Base-by-base conservation (phyloP, 2,888 invertebrate genomes). In the Ptilodon capucinus region DNA sequence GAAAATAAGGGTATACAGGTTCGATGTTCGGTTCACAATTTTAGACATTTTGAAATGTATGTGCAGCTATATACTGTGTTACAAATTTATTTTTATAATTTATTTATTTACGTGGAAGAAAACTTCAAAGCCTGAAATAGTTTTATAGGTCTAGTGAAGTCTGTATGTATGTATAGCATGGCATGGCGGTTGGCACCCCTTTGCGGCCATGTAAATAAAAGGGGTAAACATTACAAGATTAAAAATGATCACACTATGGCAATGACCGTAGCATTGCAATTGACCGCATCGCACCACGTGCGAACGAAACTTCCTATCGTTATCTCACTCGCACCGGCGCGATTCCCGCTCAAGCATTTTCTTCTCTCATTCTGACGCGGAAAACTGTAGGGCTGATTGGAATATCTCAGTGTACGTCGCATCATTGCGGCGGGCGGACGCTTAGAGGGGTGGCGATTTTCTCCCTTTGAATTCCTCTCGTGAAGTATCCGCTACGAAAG, bases 251-350 rank as follows among this genome's bases (percentile, higher is more conserved):
- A 76, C 71, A 71, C 70, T 78, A 80, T 83, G 86, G 86, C 88
- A 89, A 86, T 88, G 87, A 88, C 89, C 89, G 87, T 82, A 81
- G 81, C 79, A 76, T 81, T 86, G 87, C 86, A 86, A 83, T 66
- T 84, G 84, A 87, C 89, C 87, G 88, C 88, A 86, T 79, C 80
- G 80, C 71, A 69, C 82, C 86, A 88, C 88, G 86, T 86, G 87
- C 74, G 76, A 77, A 79, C 63, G 64, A 41, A 56, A 66, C 64
- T 74, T 76, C 74, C 78, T 77, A 64, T 64, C 42, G 23, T 71
- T 54, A 40, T 86, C 86, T 57, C 77, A 44, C 47, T 78, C 71
- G 18, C 68, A 59, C 82, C 4, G 44, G n/a, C 19, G 47, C 49
- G 61, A 72, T 76, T 77, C 53, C 77, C 74, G 56, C 44, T 55